These are phyloP conservation scores for Protaetia brevitarsis DNA, from an alignment of 1,140 invertebrate species.

Conservation along the genomic window DNA sequence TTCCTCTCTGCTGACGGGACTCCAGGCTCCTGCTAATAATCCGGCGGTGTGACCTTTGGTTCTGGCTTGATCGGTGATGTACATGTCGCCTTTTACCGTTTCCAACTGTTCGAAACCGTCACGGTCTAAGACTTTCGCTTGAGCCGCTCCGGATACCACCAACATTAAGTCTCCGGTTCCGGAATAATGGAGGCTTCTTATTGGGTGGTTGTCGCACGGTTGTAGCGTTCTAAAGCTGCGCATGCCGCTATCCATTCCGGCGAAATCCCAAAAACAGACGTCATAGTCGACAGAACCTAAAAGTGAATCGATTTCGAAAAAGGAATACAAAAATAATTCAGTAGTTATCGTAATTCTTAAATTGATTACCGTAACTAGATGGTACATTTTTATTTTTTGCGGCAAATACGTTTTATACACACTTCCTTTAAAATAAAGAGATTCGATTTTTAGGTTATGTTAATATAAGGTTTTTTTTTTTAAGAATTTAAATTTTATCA, in stretches of 20 bases:
- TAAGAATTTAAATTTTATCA: no score
- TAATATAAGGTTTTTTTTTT: no score
- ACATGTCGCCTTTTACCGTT: conserved; percentile 96
- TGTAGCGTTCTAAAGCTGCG: conserved; percentile 87
- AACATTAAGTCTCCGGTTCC: conserved; percentile 92
- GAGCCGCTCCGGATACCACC: conserved; percentile 86
- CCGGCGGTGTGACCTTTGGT: conserved; percentile 96
- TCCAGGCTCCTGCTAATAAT: conserved; percentile 89
- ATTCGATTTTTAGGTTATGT: no score
- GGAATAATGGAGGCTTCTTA: conserved; percentile 87
- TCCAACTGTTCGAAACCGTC: conserved; percentile 96
- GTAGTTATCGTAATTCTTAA: no score
- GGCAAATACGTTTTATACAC: no score
- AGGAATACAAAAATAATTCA: background rate
- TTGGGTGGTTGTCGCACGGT: conserved; percentile 94
- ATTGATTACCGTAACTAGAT: no score
- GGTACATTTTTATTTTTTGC: no score
- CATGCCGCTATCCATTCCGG: conserved; percentile 91
- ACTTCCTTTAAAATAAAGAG: no score
- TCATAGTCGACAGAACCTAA: conserved; percentile 90
- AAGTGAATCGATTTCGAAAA: no score
- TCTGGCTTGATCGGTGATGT: conserved; percentile 88
- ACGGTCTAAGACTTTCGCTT: conserved; percentile 92
- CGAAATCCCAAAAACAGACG: conserved; percentile 96
- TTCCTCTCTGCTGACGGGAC: conserved; percentile 86